A percentile compares a stretch with the other conserved stretches of the same genome.
Conservation (phyloP, 2,113 vertebrate genomes). For the Polyodon spathula region DNA sequence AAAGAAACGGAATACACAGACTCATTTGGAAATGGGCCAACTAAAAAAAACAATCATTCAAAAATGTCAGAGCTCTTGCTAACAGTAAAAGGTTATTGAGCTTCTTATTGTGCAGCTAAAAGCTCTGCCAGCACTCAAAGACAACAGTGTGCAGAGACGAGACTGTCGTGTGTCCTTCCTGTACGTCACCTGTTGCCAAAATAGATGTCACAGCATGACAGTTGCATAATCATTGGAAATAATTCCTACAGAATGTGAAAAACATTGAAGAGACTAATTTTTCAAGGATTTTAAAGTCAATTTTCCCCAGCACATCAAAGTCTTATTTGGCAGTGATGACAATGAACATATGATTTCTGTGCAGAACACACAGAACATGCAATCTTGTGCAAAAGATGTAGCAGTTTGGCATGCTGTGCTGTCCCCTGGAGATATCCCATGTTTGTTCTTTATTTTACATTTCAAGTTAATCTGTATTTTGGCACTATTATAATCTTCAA, state of each 20-base stretch:
- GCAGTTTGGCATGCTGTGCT: not conserved
- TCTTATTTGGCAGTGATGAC: not conserved
- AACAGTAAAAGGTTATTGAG: not conserved
- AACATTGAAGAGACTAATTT: not conserved
- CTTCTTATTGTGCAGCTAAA: not conserved
- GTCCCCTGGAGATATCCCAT: not conserved
- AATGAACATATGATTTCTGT: too few species aligned
- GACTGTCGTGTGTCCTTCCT: too few species aligned
- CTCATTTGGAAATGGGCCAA: not conserved
- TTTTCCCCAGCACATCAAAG: not conserved
- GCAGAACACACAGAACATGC: not conserved
- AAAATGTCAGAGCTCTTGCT: too few species aligned
- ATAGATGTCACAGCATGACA: not conserved
- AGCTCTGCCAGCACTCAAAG: too few species aligned
- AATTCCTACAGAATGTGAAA: not conserved
- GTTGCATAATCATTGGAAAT: not conserved
- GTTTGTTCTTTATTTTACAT: not conserved
- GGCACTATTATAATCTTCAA: not conserved
- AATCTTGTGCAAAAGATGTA: not conserved
- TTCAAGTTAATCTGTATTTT: not conserved
- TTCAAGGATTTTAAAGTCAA: not conserved
- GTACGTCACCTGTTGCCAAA: not conserved
- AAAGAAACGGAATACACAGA: not conserved
- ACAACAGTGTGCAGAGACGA: not conserved
- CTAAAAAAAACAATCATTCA: not conserved